Percentiles rank a stretch among this genome's conserved stretches.
phyloP scores from a whole-genome alignment of 2,888 invertebrate genomes.

The Lepidochrysops patricia region DNA sequence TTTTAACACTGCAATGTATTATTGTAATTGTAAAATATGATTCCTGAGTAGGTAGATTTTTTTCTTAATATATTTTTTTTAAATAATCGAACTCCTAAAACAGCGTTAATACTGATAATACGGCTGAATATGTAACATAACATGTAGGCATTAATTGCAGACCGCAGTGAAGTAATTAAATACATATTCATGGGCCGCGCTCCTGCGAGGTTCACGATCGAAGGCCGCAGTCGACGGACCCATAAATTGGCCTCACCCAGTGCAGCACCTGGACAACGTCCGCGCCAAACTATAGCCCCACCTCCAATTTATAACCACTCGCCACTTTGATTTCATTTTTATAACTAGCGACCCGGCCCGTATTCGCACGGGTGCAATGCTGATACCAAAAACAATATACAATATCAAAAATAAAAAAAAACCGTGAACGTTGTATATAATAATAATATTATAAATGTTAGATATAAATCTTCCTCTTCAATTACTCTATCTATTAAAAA shows the following conservation, averaged over 20 bases:
- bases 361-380: too few species aligned
- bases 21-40: too few species aligned
- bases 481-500: too few species aligned
- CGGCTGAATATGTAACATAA: not conserved
- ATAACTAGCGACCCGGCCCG: too few species aligned
- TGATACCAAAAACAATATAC: too few species aligned
- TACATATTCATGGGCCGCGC: conserved; percentile 16
- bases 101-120: not conserved
- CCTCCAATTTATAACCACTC: conserved; percentile 7
- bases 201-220: conserved; percentile 26
- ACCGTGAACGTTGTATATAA: too few species aligned
- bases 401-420: too few species aligned
- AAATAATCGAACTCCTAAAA: not conserved
- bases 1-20: too few species aligned
- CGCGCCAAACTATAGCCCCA: conserved; percentile 30
- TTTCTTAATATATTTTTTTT: not conserved
- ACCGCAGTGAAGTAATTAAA: conserved; percentile 6
- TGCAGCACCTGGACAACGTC: conserved; percentile 28
- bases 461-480: too few species aligned
- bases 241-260: conserved; percentile 45
- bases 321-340: not conserved
- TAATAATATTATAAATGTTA: too few species aligned
- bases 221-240: conserved; percentile 30
- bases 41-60: too few species aligned
- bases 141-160: conserved; percentile 7